Evolutionary conservation across 2,888 invertebrate genomes (phyloP), one percentile per base, ranked within the genome.

Genomic region (Chrysodeixis includens): DNA sequence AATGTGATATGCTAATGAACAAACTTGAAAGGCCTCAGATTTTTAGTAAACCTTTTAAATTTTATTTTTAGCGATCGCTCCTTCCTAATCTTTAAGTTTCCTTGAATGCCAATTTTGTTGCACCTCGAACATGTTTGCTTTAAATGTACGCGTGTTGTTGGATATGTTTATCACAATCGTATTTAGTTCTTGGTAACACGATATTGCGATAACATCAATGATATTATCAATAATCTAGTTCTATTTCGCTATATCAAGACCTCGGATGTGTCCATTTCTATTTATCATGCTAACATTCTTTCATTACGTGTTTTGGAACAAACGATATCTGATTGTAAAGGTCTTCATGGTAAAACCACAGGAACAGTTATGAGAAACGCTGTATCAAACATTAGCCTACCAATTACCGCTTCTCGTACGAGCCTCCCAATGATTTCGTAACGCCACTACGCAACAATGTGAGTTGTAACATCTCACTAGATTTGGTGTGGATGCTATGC

Each of bases 1-100:
- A 83, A 78, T 65, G 66, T 66, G 69, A 82, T 76, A 83, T 84
- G 88, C 83, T 88, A 88, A 89, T 86, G 76, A 85, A 79, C 77
- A 77, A 83, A 83, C 70, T 68, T 75, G 66, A 66, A 71, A 80
- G 71, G 73, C 76, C 75, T 79, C 75, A 55, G 67, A 65, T 69
- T 79, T 79, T 72, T 68, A 44, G 62, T 68, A 67, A 71, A 65
- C 56, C 62, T 61, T 60, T 55, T 51, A 46, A 58, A 66, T 62
- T 67, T 67, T 71, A 66, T 60, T 66, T 57, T 52, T 67, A 67
- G 68, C 76, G 62, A 51, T 62, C 57, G 59, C 64, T 56, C 57
- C 71, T 80, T 77, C 72, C 59, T 74, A 66, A 73, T 76, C 64
- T 74, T 66, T 51, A 16, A 30, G 30, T 68, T 68, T 71, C 64